Conservation (phyloP, 2,113 vertebrate genomes). For the Epinephelus fuscoguttatus region DNA sequence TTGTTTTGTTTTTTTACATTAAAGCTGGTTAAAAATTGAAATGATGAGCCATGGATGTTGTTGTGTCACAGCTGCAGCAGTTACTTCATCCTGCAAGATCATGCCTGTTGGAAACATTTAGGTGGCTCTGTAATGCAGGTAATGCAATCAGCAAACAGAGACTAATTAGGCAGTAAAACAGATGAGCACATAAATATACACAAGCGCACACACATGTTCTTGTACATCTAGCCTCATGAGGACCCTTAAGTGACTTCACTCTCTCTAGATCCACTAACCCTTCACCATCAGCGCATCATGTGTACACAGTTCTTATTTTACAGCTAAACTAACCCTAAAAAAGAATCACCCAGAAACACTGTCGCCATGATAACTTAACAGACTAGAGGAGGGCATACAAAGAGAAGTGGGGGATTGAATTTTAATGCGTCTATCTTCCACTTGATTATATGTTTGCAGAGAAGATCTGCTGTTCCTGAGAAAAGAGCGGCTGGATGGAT, state of each 20-base stretch:
- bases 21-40: not conserved
- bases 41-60: not conserved
- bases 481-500: not conserved
- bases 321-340: not conserved
- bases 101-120: constrained; percentile 23
- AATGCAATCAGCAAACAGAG: constrained; percentile 69
- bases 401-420: not conserved
- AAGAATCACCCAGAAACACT: not conserved
- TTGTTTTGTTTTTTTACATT: too few relatives aligned
- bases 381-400: not conserved
- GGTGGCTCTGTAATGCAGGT: constrained; percentile 38
- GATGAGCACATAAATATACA: constrained; percentile 27
- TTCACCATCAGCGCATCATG: not conserved
- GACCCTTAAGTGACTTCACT: not conserved
- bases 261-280: not conserved
- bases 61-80: constrained; percentile 23
- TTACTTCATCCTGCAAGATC: constrained; percentile 11
- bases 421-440: constrained; percentile 12
- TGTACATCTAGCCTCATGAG: not conserved
- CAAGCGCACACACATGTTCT: not conserved
- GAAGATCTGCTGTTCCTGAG: not conserved
- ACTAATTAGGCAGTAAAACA: constrained; percentile 69
- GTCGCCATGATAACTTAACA: not conserved
- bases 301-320: not conserved
- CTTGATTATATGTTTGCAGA: constrained; percentile 12